Conservation (phyloP, 37 sponge, comb jelly and placozoan genomes). For the Cladorhizidae sp. region DNA sequence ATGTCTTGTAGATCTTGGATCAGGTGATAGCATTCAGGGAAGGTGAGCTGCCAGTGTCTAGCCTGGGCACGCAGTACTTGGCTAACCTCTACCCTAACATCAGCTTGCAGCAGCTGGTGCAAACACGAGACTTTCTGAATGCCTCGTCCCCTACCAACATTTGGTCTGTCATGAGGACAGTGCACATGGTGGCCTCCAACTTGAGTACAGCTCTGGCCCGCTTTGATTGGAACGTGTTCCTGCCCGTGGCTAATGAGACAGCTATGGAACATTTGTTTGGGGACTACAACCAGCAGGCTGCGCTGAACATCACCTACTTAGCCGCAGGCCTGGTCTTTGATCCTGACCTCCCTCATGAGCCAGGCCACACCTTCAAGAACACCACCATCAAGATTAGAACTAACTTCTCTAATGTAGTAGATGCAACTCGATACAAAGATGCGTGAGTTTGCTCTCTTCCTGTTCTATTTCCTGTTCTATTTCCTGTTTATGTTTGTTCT, state of each 20-base stretch:
- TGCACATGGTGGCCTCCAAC: neutral
- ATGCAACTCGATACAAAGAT: conserved; percentile 36
- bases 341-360: neutral
- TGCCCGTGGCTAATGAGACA: conserved; percentile 30
- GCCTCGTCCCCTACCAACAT: conserved; percentile 37
- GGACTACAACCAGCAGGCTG: conserved; percentile 30
- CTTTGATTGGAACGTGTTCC: conserved; percentile 78
- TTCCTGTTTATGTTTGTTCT: neutral
- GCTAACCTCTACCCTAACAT: neutral
- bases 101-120: neutral
- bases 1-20: neutral
- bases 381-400: conserved; percentile 53
- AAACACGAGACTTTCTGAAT: conserved; percentile 37
- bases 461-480: too few relatives aligned
- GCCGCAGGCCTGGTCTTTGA: conserved; percentile 57
- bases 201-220: neutral
- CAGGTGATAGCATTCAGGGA: neutral
- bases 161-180: conserved; percentile 32
- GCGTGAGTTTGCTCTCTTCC: too few relatives aligned
- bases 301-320: conserved; percentile 34
- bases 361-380: neutral
- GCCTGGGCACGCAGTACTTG: too few relatives aligned
- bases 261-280: conserved; percentile 19
- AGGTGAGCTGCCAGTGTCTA: neutral
- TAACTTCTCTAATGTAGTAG: conserved; percentile 66